Evolutionary conservation across 2,797 vertebrate genomes (phyloP).

Genomic region (Trachurus trachurus): DNA sequence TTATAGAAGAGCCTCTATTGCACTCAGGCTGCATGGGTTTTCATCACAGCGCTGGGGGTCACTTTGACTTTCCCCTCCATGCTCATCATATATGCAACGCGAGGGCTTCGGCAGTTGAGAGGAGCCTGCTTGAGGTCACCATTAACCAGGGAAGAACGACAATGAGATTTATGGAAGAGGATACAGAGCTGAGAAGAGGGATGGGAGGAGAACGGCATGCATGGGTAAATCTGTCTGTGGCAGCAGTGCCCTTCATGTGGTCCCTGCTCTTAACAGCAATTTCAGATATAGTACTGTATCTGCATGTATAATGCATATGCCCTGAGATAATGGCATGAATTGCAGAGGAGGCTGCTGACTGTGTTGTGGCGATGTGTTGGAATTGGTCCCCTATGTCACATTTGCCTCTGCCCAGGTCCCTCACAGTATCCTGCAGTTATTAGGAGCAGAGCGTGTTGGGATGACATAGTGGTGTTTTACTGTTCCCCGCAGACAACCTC

Average conservation of each 20-base stretch:
- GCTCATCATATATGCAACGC: constrained; percentile 81
- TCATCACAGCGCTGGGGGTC: constrained; percentile 83
- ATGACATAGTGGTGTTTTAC: constrained; percentile 76
- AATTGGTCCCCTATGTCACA: constrained; percentile 77
- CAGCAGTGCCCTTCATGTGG: constrained; percentile 71
- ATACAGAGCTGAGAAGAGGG: constrained; percentile 53
- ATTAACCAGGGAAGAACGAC: constrained; percentile 73
- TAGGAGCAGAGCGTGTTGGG: constrained; percentile 62
- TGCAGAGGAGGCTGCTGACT: constrained; percentile 67
- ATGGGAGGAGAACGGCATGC: constrained; percentile 64
- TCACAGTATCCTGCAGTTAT: constrained; percentile 72
- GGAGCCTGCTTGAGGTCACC: constrained; percentile 74
- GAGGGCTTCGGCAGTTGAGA: constrained; percentile 59
- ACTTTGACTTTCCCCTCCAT: constrained; percentile 75
- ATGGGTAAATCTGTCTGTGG: constrained; percentile 69
- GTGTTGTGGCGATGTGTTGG: constrained; percentile 74
- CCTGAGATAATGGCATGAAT: constrained; percentile 75
- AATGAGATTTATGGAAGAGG: constrained; percentile 78
- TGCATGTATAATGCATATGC: constrained; percentile 82
- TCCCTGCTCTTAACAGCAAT: constrained; percentile 77
- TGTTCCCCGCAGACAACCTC: constrained; percentile 65
- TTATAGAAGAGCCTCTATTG: constrained; percentile 82
- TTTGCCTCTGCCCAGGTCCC: constrained; percentile 67
- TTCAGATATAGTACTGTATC: constrained; percentile 74
- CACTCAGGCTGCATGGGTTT: constrained; percentile 78